Percentiles rank a stretch among this genome's conserved stretches.
These are phyloP conservation scores for Pampus argenteus DNA, from an alignment of 2,797 vertebrate genomes.

Conservation along the genomic window DNA sequence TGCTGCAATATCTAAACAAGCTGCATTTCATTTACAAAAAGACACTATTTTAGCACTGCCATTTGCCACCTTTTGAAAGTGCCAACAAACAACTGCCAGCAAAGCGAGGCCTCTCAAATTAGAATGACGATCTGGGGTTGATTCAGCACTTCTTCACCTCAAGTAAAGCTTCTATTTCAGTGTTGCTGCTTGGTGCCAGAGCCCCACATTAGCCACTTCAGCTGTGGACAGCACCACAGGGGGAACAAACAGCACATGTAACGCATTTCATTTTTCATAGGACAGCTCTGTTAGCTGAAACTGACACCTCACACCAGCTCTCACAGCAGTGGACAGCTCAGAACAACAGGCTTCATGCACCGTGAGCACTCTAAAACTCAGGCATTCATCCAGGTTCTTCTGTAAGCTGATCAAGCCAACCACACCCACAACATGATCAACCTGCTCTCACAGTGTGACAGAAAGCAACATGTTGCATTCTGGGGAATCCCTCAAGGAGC, in stretches of 20 bases:
- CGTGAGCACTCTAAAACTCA: not conserved
- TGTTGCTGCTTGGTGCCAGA: slow-evolving; percentile 26
- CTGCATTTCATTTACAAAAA: slow-evolving; percentile 22
- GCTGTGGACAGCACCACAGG: slow-evolving; percentile 21
- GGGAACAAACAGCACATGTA: slow-evolving; percentile 44
- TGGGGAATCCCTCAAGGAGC: too few species aligned
- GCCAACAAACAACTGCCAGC: slow-evolving; percentile 26
- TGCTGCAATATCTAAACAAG: not conserved
- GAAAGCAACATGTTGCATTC: not conserved
- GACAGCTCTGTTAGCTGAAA: slow-evolving; percentile 49
- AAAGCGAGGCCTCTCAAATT: slow-evolving; percentile 31
- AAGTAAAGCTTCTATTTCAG: slow-evolving; percentile 40
- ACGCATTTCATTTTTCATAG: slow-evolving; percentile 49
- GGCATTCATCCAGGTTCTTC: not conserved
- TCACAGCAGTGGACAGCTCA: slow-evolving; percentile 24
- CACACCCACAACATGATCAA: not conserved
- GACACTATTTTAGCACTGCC: slow-evolving; percentile 14
- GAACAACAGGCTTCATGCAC: slow-evolving; percentile 19
- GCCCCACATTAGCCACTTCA: slow-evolving; percentile 47
- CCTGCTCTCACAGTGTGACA: too few species aligned
- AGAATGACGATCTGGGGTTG: slow-evolving; percentile 42
- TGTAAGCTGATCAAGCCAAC: not conserved
- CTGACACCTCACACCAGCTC: slow-evolving; percentile 26
- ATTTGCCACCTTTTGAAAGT: slow-evolving; percentile 38
- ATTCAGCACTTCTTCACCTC: slow-evolving; percentile 61